Conservation (phyloP, 2,113 vertebrate genomes). For the Salvelinus fontinalis region DNA sequence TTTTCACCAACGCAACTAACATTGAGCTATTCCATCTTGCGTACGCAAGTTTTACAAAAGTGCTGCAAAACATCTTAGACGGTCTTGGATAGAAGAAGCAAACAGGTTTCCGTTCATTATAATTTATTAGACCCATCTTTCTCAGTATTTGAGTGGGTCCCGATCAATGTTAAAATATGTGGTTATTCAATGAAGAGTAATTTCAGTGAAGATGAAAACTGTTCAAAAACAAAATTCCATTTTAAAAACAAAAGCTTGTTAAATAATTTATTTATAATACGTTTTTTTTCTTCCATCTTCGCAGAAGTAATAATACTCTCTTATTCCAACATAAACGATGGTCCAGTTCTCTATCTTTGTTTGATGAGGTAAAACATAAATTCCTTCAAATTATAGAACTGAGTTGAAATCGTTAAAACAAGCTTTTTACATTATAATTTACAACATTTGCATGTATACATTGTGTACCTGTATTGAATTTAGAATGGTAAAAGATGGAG, state of each 20-base stretch:
- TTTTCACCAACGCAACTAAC: too few species aligned
- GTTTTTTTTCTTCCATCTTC: conserved; percentile 70
- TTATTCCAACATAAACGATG: conserved; percentile 63
- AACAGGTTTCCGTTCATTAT: too few species aligned
- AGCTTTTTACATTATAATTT: conserved; percentile 80
- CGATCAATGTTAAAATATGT: too few species aligned
- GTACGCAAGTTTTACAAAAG: too few species aligned
- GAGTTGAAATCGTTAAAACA: conserved; percentile 61
- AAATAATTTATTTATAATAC: conserved; percentile 98
- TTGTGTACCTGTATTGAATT: conserved; percentile 53
- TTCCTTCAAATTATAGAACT: conserved; percentile 45
- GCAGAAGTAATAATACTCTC: conserved; percentile 77
- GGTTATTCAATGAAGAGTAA: too few species aligned
- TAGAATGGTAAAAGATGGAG: conserved; percentile 60
- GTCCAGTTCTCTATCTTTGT: conserved; percentile 49
- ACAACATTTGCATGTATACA: conserved; percentile 79
- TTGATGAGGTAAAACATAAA: conserved; percentile 59
- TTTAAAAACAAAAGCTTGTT: conserved; percentile 77
- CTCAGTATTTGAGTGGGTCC: too few species aligned
- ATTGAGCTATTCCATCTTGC: too few species aligned
- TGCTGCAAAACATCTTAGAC: too few species aligned
- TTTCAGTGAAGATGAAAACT: too few species aligned
- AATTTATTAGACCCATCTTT: too few species aligned
- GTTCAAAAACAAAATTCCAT: conserved; percentile 40
- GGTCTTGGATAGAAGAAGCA: too few species aligned